Evolutionary conservation across 2,888 invertebrate species (phyloP).

Genomic region (Anodontia alba): DNA sequence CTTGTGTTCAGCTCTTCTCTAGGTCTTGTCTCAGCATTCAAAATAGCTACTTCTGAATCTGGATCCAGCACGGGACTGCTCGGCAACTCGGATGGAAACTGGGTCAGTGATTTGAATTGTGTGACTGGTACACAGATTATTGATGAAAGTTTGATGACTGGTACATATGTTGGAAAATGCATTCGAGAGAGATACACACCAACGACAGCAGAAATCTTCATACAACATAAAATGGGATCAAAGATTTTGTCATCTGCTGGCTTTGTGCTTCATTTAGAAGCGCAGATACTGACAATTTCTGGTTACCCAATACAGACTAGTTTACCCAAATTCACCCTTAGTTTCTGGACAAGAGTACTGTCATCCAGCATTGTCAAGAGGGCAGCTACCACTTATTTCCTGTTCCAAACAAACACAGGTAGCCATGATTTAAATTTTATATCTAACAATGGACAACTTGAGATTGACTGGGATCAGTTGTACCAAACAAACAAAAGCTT

Average conservation of each 20-base stretch:
- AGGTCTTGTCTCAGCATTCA: slow-evolving; percentile 58
- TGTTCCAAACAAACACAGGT: slow-evolving; percentile 40
- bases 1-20: slow-evolving; percentile 57
- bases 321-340: slow-evolving; percentile 30
- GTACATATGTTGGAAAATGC: slow-evolving; percentile 49
- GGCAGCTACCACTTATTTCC: slow-evolving; percentile 17
- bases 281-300: slow-evolving; percentile 13
- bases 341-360: slow-evolving; percentile 41
- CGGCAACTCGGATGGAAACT: slow-evolving; percentile 64
- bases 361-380: slow-evolving; percentile 25
- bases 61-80: slow-evolving; percentile 60
- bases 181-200: slow-evolving; percentile 41
- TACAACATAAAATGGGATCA: slow-evolving; percentile 38
- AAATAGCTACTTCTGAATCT: slow-evolving; percentile 40
- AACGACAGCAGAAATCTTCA: slow-evolving; percentile 25
- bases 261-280: slow-evolving; percentile 51
- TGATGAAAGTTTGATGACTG: slow-evolving; percentile 41
- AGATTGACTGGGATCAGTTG: slow-evolving; percentile 41
- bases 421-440: slow-evolving; percentile 35
- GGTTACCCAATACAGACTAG: slow-evolving; percentile 29
- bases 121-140: slow-evolving; percentile 26
- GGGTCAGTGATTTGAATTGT: slow-evolving; percentile 66
- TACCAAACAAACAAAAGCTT: slow-evolving; percentile 39
- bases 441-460: slow-evolving; percentile 31
- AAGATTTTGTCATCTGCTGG: slow-evolving; percentile 62